Conservation (phyloP, 2,797 vertebrate species). For the Anabas testudineus region DNA sequence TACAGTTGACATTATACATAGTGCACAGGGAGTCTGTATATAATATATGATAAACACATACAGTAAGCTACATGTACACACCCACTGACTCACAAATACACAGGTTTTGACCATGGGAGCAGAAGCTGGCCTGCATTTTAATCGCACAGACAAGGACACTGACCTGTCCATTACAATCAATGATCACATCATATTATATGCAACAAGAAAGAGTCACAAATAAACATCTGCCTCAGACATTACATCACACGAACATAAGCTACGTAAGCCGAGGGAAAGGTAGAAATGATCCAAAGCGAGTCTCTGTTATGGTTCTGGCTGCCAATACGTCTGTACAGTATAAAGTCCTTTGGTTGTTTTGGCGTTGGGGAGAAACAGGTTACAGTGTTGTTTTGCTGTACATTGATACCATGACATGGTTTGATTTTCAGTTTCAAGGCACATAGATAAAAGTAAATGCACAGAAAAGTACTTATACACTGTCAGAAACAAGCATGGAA, state of each 20-base stretch:
- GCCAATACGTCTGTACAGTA: constrained; percentile 39
- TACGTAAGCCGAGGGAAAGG: constrained; percentile 18
- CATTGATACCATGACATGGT: constrained; percentile 40
- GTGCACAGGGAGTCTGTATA: not conserved
- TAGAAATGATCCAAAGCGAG: constrained; percentile 37
- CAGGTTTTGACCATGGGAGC: constrained; percentile 34
- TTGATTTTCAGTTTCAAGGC: constrained; percentile 60
- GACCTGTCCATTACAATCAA: constrained; percentile 65
- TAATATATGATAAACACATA: not conserved
- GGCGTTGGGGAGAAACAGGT: constrained; percentile 26
- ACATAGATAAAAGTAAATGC: constrained; percentile 61
- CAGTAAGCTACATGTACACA: not conserved
- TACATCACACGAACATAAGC: constrained; percentile 60
- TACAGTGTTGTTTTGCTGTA: constrained; percentile 32
- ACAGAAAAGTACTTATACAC: constrained; percentile 53
- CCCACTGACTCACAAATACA: constrained; percentile 32
- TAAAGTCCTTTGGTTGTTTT: constrained; percentile 69
- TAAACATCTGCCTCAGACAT: constrained; percentile 60
- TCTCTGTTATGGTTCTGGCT: constrained; percentile 31
- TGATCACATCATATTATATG: constrained; percentile 61
- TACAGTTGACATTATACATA: not conserved
- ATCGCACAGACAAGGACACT: constrained; percentile 59
- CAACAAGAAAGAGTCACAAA: constrained; percentile 68
- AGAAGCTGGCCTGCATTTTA: constrained; percentile 64
- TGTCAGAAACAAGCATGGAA: constrained; percentile 32